A percentile compares a stretch with the other conserved stretches of the same genome.
Evolutionary conservation across 2,113 vertebrate genomes (phyloP).

Genomic region (Ibidorhyncha struthersii): DNA sequence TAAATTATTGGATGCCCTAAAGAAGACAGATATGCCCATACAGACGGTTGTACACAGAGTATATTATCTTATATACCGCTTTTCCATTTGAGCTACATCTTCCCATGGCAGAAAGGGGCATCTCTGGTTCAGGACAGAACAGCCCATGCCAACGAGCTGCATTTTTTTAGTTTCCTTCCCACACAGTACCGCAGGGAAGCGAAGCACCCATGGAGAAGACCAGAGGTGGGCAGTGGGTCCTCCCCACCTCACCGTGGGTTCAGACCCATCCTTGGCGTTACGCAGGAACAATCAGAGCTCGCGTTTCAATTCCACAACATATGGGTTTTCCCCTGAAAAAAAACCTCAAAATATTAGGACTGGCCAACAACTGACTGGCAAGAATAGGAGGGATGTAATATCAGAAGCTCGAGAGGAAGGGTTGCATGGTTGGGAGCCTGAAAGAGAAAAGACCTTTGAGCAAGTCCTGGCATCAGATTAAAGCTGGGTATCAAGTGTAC

Average conservation of each 20-base stretch:
- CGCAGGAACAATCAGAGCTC: neutral
- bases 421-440: neutral
- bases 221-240: neutral
- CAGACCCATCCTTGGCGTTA: neutral
- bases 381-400: neutral
- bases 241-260: neutral
- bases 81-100: neutral
- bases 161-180: neutral
- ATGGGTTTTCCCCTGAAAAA: neutral
- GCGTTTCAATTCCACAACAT: neutral
- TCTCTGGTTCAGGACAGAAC: neutral
- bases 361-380: neutral
- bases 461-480: neutral
- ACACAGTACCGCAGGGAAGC: neutral
- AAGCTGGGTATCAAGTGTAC: neutral
- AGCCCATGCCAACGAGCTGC: neutral
- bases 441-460: neutral
- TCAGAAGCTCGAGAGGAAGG: neutral
- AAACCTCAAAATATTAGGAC: neutral
- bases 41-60: neutral
- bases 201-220: neutral
- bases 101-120: neutral
- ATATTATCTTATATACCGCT: neutral
- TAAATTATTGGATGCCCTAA: neutral
- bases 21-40: too few relatives aligned